These are phyloP conservation scores for Phrynocephalus versicolor DNA, from an alignment of 2,113 vertebrate genomes.

Conservation along the genomic window DNA sequence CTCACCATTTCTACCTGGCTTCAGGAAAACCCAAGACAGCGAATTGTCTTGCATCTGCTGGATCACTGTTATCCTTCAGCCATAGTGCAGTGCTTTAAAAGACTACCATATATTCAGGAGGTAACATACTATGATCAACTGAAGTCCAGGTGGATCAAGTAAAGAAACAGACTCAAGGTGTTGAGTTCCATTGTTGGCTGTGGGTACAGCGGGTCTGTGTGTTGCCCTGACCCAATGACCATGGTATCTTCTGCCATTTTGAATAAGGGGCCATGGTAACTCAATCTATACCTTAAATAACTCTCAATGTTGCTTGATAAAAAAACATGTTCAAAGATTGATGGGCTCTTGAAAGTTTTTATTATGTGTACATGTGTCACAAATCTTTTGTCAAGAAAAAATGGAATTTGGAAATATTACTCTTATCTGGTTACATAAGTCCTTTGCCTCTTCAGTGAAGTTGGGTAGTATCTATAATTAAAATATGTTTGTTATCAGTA, in stretches of 20 bases:
- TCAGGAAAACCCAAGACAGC: slow-evolving; percentile 35
- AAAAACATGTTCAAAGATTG: slow-evolving; percentile 4
- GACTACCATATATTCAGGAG: neutral
- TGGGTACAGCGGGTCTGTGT: neutral
- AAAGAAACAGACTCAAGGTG: neutral
- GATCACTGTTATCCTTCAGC: slow-evolving; percentile 25
- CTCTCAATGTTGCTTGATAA: slow-evolving; percentile 24
- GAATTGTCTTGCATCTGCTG: slow-evolving; percentile 35
- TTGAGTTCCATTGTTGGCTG: neutral
- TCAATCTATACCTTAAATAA: neutral
- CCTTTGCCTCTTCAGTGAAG: neutral
- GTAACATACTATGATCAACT: neutral
- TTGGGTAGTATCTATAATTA: neutral
- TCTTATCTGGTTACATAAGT: neutral
- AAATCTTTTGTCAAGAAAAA: slow-evolving; percentile 18
- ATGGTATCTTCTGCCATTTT: neutral
- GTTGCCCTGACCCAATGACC: neutral
- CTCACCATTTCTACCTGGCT: slow-evolving; percentile 16
- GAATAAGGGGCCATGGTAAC: neutral
- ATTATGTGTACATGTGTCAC: slow-evolving; percentile 39
- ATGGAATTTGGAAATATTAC: neutral
- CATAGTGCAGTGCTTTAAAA: neutral
- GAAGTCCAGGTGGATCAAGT: neutral
- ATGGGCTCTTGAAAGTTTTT: neutral
- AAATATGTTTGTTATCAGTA: neutral